These are phyloP conservation scores for Aporophyla lueneburgensis DNA, from an alignment of 2,888 invertebrate genomes.

Conservation along the genomic window DNA sequence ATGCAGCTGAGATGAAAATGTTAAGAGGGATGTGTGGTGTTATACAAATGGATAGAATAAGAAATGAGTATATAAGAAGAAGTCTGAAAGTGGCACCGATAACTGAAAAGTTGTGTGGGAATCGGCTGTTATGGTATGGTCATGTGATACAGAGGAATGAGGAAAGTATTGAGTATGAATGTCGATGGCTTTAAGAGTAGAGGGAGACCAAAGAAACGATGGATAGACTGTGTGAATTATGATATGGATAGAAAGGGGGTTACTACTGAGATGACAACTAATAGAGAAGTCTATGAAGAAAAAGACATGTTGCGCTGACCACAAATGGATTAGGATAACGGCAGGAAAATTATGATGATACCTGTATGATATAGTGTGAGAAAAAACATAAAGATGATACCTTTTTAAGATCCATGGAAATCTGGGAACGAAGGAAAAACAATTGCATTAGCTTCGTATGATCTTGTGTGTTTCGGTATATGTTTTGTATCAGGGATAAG, in stretches of 20 bases:
- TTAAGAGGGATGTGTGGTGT: too few relatives aligned
- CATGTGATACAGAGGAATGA: too few relatives aligned
- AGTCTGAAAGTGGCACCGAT: too few relatives aligned
- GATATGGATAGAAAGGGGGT: not conserved
- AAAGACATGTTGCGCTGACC: not conserved
- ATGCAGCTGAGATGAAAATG: too few relatives aligned
- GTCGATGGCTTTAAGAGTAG: too few relatives aligned
- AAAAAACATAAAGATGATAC: constrained; percentile 26
- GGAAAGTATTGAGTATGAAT: too few relatives aligned
- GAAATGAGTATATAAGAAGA: too few relatives aligned
- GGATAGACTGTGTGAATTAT: not conserved
- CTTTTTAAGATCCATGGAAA: constrained; percentile 55
- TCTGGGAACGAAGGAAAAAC: constrained; percentile 46
- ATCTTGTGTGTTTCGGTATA: constrained; percentile 25
- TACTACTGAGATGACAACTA: not conserved
- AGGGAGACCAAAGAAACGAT: not conserved
- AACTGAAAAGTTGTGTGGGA: too few relatives aligned
- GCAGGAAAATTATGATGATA: not conserved
- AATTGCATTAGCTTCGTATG: constrained; percentile 35
- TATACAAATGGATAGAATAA: too few relatives aligned
- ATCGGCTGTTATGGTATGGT: too few relatives aligned
- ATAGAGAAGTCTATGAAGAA: not conserved
- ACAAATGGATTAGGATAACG: not conserved
- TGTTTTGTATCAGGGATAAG: not conserved
- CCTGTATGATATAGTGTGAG: too few relatives aligned